phyloP scores from a whole-genome alignment of 1,140 invertebrate species.

The Ceratitis capitata region DNA sequence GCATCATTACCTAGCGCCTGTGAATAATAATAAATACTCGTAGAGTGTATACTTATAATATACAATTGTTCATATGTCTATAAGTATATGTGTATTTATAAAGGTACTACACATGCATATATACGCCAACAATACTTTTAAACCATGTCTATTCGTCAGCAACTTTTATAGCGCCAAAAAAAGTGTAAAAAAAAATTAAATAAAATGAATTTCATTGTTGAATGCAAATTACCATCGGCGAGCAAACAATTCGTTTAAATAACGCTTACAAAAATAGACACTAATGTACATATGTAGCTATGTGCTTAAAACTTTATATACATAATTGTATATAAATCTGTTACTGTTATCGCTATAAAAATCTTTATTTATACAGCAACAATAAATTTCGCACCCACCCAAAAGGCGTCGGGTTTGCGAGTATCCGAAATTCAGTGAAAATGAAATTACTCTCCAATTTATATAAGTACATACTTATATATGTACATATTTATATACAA shows the following conservation, averaged over 20 bases:
- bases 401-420: background rate
- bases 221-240: conserved; percentile 6
- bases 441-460: conserved; percentile 1
- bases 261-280: background rate
- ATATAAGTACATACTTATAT: too few species aligned
- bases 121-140: background rate
- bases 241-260: background rate
- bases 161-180: background rate
- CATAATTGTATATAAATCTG: background rate
- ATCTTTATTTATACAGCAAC: background rate
- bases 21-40: background rate
- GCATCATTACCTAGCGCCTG: conserved; percentile 12
- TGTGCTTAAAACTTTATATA: background rate
- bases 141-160: background rate
- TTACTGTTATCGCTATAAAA: background rate
- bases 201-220: background rate
- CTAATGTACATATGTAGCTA: background rate
- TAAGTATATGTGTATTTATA: background rate
- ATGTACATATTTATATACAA: background rate
- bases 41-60: background rate
- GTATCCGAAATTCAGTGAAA: conserved; percentile 11
- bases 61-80: background rate
- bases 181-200: background rate
- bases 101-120: background rate
- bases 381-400: conserved; percentile 12